Conservation (phyloP, 2,113 vertebrate genomes). For the Chloropsis cyanopogon region DNA sequence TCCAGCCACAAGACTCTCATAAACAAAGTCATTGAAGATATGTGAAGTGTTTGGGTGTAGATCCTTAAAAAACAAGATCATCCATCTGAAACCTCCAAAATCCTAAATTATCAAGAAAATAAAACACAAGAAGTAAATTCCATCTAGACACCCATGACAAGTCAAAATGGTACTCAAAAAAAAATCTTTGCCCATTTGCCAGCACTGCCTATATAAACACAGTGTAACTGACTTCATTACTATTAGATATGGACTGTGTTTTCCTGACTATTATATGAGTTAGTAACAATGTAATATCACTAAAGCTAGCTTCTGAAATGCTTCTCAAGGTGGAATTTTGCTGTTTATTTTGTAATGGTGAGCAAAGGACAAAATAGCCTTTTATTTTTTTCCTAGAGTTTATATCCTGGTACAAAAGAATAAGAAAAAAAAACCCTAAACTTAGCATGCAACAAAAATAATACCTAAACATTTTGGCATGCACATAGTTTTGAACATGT, state of each 20-base stretch:
- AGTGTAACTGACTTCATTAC: not conserved
- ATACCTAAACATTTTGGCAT: not conserved
- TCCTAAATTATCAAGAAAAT: not conserved
- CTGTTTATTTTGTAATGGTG: not conserved
- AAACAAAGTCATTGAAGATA: constrained; percentile 52
- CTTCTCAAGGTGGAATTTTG: not conserved
- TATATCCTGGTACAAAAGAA: not conserved
- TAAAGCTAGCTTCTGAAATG: not conserved
- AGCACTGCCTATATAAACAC: not conserved
- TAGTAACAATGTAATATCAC: not conserved
- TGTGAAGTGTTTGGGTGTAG: constrained; percentile 39
- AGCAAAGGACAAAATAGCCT: not conserved
- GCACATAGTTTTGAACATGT: not conserved
- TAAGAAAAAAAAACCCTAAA: not conserved
- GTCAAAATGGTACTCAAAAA: not conserved
- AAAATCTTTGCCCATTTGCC: not conserved
- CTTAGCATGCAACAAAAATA: not conserved
- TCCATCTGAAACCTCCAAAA: not conserved
- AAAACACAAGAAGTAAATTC: not conserved
- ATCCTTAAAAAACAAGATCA: not conserved
- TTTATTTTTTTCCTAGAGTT: not conserved
- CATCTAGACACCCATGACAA: not conserved
- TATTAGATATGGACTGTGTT: not conserved
- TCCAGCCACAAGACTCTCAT: not conserved
- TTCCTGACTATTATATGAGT: not conserved